Evolutionary conservation across 2,113 vertebrate species (phyloP).

Genomic region (Gavialis gangeticus): DNA sequence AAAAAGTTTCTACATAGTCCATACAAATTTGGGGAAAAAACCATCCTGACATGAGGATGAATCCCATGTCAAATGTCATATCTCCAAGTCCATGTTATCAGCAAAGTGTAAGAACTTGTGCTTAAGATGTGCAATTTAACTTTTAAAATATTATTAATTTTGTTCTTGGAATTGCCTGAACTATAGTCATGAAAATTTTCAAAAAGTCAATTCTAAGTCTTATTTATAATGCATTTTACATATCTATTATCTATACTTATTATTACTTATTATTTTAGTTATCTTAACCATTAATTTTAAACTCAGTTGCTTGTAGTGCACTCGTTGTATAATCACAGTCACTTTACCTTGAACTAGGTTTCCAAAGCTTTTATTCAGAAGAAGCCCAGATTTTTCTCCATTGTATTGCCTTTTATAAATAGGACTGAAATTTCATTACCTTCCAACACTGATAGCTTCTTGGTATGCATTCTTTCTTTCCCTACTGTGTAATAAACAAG

Average conservation of each 20-base stretch:
- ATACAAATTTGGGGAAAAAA: not conserved
- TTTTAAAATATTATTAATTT: not conserved
- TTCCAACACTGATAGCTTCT: not conserved
- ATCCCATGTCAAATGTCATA: not conserved
- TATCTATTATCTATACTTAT: no score
- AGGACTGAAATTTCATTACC: not conserved
- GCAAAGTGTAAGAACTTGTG: not conserved
- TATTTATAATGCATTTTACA: no score
- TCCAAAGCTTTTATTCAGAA: not conserved
- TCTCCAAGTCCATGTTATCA: not conserved
- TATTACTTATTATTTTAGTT: no score
- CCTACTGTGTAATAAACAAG: not conserved
- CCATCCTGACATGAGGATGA: not conserved
- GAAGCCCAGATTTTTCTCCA: not conserved
- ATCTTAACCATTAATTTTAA: not conserved
- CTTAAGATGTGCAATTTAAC: not conserved
- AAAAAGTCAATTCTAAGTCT: no score
- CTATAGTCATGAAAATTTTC: no score
- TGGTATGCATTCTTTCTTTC: not conserved
- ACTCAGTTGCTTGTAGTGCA: not conserved
- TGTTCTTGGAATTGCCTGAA: not conserved
- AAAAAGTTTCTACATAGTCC: no score
- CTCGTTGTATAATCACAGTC: not conserved
- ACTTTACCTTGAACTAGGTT: not conserved
- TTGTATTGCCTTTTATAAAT: not conserved